A percentile compares a stretch with the other conserved stretches of the same genome.
Evolutionary conservation across 2,797 vertebrate genomes (phyloP).

Genomic region (Melanogrammus aeglefinus): DNA sequence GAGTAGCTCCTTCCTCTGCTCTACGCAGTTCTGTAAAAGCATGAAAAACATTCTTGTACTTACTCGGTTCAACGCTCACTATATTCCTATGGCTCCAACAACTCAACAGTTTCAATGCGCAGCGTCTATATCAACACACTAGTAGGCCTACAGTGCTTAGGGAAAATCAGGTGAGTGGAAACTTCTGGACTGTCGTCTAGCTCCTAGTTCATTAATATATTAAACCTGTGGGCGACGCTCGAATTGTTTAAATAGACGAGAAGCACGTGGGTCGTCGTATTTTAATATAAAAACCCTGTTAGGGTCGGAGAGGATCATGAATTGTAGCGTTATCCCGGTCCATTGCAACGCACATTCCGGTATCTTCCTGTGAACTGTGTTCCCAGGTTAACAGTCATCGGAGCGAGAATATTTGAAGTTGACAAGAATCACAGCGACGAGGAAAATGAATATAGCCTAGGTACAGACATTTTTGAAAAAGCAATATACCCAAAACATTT

Average conservation of each 20-base stretch:
- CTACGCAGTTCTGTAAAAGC: neutral
- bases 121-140: neutral
- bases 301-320: neutral
- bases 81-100: neutral
- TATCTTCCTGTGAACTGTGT: neutral
- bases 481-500: neutral
- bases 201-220: neutral
- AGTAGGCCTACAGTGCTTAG: neutral
- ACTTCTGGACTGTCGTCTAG: neutral
- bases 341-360: neutral
- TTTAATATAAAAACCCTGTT: neutral
- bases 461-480: neutral
- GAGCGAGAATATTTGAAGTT: neutral
- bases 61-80: neutral
- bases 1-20: neutral
- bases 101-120: neutral
- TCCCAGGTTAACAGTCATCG: neutral
- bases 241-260: neutral
- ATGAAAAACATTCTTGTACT: neutral
- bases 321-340: neutral
- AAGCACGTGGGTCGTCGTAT: neutral
- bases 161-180: neutral
- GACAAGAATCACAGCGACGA: neutral
- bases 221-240: neutral
- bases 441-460: neutral